These are phyloP conservation scores for Apeltes quadracus DNA, from an alignment of 2,113 vertebrate genomes.

Conservation along the genomic window DNA sequence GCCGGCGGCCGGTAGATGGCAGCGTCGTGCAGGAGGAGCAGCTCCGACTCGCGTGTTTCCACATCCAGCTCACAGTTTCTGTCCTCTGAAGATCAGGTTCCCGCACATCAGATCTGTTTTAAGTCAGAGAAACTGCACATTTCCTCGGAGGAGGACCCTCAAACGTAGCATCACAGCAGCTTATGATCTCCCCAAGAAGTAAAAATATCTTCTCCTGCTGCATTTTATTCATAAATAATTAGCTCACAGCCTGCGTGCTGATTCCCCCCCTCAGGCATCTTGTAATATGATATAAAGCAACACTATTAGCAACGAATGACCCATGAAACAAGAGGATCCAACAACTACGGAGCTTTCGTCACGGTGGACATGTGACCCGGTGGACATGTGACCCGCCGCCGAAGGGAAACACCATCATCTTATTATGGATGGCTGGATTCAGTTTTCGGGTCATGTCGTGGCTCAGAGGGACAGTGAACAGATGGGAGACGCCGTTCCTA, in stretches of 20 bases:
- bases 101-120: no score
- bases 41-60: no score
- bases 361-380: no score
- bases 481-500: neutral
- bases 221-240: neutral
- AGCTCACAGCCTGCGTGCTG: neutral
- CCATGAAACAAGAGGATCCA: no score
- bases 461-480: neutral
- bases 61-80: no score
- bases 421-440: no score
- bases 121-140: neutral
- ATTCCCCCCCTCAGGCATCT: neutral
- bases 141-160: neutral
- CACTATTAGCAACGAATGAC: neutral
- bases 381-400: no score
- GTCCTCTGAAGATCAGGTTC: no score
- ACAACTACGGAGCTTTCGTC: no score
- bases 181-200: neutral
- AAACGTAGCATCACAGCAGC: neutral
- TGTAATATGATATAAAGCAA: neutral
- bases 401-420: no score
- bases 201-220: neutral
- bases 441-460: neutral
- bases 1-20: constrained; percentile 21
- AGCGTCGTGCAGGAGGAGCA: neutral